These are phyloP conservation scores for Cephalopachus bancanus DNA, from an alignment of 2,797 vertebrate species.

Conservation along the genomic window DNA sequence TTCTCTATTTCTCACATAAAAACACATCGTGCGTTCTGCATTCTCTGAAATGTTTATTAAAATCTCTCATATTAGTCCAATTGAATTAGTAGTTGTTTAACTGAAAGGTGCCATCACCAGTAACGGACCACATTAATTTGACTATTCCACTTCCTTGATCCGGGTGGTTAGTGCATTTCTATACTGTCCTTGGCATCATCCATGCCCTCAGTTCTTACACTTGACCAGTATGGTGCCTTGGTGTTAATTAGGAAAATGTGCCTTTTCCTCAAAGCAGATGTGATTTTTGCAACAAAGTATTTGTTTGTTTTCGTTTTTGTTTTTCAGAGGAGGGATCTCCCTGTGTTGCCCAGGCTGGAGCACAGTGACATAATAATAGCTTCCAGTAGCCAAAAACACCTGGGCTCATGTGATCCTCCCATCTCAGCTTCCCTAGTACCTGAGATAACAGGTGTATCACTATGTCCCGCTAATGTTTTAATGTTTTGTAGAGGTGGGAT, in stretches of 20 bases:
- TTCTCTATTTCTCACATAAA: neutral
- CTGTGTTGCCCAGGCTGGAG: too few species aligned
- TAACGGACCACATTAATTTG: neutral
- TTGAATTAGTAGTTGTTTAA: neutral
- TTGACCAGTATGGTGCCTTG: neutral
- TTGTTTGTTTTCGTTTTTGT: too few species aligned
- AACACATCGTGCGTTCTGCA: neutral
- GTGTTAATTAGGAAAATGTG: neutral
- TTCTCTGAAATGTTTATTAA: neutral
- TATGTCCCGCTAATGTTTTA: too few species aligned
- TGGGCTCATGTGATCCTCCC: too few species aligned
- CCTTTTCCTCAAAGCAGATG: neutral
- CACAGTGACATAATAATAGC: too few species aligned
- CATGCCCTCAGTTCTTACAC: too few species aligned
- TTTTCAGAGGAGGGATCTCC: too few species aligned
- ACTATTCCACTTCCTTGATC: neutral
- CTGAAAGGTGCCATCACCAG: neutral
- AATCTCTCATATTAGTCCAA: neutral
- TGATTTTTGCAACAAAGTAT: neutral
- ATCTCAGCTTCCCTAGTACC: too few species aligned
- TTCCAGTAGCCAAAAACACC: too few species aligned
- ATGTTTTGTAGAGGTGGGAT: too few species aligned
- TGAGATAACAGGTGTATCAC: too few species aligned
- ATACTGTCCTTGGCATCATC: neutral
- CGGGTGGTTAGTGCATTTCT: accelerated